Evolutionary conservation across 2,888 invertebrate genomes (phyloP).

Genomic region (Caenorhabditis plicata): DNA sequence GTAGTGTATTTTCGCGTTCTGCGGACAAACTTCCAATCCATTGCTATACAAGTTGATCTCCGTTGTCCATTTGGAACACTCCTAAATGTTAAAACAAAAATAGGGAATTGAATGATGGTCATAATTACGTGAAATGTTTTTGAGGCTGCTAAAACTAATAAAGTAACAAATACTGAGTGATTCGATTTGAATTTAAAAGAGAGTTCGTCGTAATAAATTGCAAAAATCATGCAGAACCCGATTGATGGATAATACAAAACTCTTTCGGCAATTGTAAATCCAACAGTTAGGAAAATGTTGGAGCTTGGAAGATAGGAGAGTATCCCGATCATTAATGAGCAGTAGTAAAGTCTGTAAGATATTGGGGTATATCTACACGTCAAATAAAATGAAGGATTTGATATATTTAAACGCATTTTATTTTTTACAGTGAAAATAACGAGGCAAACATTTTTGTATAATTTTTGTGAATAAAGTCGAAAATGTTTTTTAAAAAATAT

Average conservation of each 20-base stretch:
- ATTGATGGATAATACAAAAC: slow-evolving; percentile 81
- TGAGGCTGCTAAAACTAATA: slow-evolving; percentile 11
- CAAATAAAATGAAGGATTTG: no score
- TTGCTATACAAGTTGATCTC: slow-evolving; percentile 74
- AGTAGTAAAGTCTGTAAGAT: no score
- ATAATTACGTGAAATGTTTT: slow-evolving; percentile 14
- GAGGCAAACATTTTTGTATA: no score
- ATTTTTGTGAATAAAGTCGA: no score
- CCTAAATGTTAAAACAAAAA: slow-evolving; percentile 24
- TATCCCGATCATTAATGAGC: slow-evolving; percentile 69
- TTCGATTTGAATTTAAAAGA: slow-evolving; percentile 6
- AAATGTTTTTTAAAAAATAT: no score
- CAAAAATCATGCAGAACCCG: slow-evolving; percentile 70
- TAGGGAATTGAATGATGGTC: background rate
- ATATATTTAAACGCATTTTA: no score
- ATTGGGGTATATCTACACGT: no score
- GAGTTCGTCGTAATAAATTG: slow-evolving; percentile 6
- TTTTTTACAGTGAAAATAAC: no score
- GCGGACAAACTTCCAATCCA: slow-evolving; percentile 83
- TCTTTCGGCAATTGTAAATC: slow-evolving; percentile 87
- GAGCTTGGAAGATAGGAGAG: slow-evolving; percentile 83
- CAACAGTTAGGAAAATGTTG: slow-evolving; percentile 82
- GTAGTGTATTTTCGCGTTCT: slow-evolving; percentile 86
- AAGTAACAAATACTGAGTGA: slow-evolving; percentile 10
- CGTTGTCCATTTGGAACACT: slow-evolving; percentile 40